Evolutionary conservation across 2,113 vertebrate species (phyloP), one percentile per base, ranked within the genome.

Genomic region (Lynx canadensis): DNA sequence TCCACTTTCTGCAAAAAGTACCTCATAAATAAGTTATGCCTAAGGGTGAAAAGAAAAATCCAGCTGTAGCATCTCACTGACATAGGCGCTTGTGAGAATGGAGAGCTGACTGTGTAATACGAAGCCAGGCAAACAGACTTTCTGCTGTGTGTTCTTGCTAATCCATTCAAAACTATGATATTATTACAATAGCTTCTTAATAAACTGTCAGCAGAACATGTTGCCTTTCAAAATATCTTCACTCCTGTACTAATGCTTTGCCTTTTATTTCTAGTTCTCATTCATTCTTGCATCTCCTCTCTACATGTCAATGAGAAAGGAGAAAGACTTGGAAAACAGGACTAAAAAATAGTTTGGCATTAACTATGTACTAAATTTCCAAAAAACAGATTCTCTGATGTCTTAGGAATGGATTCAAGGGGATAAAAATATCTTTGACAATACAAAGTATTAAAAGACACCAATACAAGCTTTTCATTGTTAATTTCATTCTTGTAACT

Each of bases 391-490:
- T 79, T 93, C 69, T 74, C 27, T 55, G 86, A 80, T 93, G 38
- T 66, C 79, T 96, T 76, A 25, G 80, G 83, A 98, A 88, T 92
- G 65, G 76, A 94, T 76, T 94, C 52, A 97, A 73, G 21, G 9
- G 50, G 18, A 96, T 87, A 80, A 96, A 96, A 95, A 29, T 36
- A 74, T 36, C 52, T 85, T 96, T 96, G 81, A 90, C 68, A 95
- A 90, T 80, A 68, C 19, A 88, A 83, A 73, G 60, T 84, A 88
- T 41, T 96, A 84, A 97, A 97, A 91, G 76, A 82, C 33, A 89
- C 52, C 52, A 66, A 68, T 68, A 76, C 16, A 82, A 81, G 29
- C 48, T 82, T 97, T 93, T 95, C 60, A 80, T 83, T 95, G 50
- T 89, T 93, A 82, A 94, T 48, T 57, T 57, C 52, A 69, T 81